Conservation (phyloP, 2,797 vertebrate species). For the Sarcoramphus papa region DNA sequence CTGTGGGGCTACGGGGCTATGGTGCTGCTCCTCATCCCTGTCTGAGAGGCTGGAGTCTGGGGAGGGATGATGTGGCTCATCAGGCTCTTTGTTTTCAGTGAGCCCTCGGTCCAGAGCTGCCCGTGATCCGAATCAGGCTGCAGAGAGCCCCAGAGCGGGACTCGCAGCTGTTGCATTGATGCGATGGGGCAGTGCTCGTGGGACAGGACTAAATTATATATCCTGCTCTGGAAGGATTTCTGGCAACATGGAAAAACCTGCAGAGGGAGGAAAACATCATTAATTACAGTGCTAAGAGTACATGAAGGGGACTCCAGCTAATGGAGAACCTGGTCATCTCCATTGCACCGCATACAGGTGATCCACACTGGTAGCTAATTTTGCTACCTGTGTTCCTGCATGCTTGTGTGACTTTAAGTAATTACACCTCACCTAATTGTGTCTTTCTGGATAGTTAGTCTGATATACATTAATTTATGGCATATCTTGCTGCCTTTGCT, state of each 20-base stretch:
- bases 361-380: neutral
- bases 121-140: neutral
- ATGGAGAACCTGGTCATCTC: neutral
- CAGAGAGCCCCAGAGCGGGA: neutral
- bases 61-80: neutral
- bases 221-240: neutral
- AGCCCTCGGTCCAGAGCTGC: neutral
- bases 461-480: neutral
- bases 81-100: neutral
- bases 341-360: neutral
- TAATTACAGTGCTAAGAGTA: neutral
- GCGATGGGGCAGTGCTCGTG: rapidly evolving
- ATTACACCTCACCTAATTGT: neutral
- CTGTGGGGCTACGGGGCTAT: rapidly evolving
- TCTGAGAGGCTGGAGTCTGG: neutral
- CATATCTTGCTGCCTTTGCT: neutral
- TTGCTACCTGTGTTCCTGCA: neutral
- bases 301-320: neutral
- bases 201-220: neutral
- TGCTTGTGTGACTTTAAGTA: neutral
- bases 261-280: neutral
- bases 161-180: rapidly evolving
- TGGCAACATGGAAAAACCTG: neutral
- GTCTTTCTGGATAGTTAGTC: neutral
- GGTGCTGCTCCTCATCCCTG: neutral